phyloP scores from a whole-genome alignment of 2,797 vertebrate species.

The Columba guinea region DNA sequence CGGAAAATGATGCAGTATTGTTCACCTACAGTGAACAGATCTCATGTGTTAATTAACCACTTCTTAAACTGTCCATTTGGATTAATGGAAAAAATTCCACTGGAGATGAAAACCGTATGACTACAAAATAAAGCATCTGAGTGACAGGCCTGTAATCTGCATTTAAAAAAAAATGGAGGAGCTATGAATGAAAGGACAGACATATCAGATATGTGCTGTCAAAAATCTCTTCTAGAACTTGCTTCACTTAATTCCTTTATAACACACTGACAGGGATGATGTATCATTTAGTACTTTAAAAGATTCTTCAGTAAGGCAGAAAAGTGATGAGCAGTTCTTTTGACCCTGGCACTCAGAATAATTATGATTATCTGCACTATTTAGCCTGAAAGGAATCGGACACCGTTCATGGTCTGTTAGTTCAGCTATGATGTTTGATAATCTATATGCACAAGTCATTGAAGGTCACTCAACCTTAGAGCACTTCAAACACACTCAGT shows the following conservation, averaged over 20 bases:
- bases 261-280: constrained; percentile 72
- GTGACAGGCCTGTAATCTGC: constrained; percentile 44
- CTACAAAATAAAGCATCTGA: background rate
- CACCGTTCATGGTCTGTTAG: constrained; percentile 73
- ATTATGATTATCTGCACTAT: constrained; percentile 79
- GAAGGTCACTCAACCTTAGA: constrained; percentile 68
- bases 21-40: background rate
- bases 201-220: constrained; percentile 62
- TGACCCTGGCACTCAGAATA: constrained; percentile 73
- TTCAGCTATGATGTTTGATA: constrained; percentile 74
- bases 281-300: constrained; percentile 75
- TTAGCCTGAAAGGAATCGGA: constrained; percentile 74
- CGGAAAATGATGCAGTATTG: background rate
- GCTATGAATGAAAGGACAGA: constrained; percentile 64
- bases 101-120: background rate
- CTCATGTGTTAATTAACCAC: background rate
- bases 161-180: constrained; percentile 31
- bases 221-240: constrained; percentile 69
- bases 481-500: constrained; percentile 56
- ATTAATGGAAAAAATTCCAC: constrained; percentile 21
- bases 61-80: background rate
- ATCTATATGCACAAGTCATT: constrained; percentile 69
- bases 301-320: constrained; percentile 70
- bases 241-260: constrained; percentile 76
- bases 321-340: constrained; percentile 72